Evolutionary conservation across 2,113 vertebrate genomes (phyloP), one percentile per base, ranked within the genome.

Genomic region (Notothenia rossii): DNA sequence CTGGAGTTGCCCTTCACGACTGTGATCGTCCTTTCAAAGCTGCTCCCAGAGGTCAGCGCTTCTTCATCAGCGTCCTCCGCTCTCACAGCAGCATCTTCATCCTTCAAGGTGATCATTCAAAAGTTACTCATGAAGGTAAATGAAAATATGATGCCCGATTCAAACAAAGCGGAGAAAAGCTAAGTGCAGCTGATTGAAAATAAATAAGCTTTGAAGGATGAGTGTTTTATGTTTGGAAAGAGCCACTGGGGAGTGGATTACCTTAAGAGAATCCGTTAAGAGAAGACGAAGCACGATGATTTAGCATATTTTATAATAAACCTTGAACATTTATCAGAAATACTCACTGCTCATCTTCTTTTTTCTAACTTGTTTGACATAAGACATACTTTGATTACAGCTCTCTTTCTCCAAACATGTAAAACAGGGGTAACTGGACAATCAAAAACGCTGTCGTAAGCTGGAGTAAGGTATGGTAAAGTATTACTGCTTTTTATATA

Each of bases 1-100:
- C 97, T 99, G 88, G 96, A 97, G 95, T 96, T 99, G 95, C 98
- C 98, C 96, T 97, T 99, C 92, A 96, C 96, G 75, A 99, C 96
- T 73, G 92, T 95, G 90, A 99, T 97, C 20, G 95, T 99, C 91
- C 95, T 97, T 92, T 98, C 96, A 78, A 96, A 97, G 18, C 83
- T 87, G 84, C 92, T 96, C 89, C 86, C 95, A 0, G 93, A 77
- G 75, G 90, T 83, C 85, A 86, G 73, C 9, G 56, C 79, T 73
- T 90, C 17, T 89, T 94, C 86, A 83, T 88, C 88, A 66, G 71
- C 3, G 29, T 65, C 88, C 67, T 90, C 91, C 86, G 63, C 62
- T 70, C 94, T 93, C 77, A 66, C 76, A 72, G 84, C 89, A 51
- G 86, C 83, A 56, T 94, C 90, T 1, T 94, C 86, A 62, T 94